These are phyloP conservation scores for Conus canariensis DNA, from an alignment of 2,888 invertebrate genomes.

Conservation along the genomic window DNA sequence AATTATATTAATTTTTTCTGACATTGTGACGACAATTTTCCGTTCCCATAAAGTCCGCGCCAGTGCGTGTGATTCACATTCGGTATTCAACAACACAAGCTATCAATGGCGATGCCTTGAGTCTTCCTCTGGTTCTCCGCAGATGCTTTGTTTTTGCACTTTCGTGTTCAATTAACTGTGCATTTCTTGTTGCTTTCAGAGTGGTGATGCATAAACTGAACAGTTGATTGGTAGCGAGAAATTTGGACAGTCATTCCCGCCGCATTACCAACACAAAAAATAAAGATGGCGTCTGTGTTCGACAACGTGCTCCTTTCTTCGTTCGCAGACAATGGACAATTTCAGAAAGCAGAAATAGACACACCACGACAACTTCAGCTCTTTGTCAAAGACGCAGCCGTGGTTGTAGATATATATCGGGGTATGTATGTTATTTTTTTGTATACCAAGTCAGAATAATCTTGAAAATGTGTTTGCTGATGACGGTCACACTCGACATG, in stretches of 20 bases:
- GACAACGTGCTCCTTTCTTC: slow-evolving; percentile 76
- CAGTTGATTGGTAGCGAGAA: not conserved
- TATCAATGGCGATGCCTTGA: slow-evolving; percentile 21
- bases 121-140: no score
- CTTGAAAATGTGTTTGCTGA: no score
- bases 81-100: not conserved
- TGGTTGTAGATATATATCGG: slow-evolving; percentile 68
- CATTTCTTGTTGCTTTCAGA: not conserved
- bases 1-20: not conserved
- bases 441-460: not conserved
- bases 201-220: not conserved
- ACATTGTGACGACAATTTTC: slow-evolving; percentile 24
- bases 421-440: slow-evolving; percentile 58
- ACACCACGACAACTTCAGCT: slow-evolving; percentile 64
- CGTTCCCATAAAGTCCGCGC: slow-evolving; percentile 36
- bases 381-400: slow-evolving; percentile 60
- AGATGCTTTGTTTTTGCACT: not conserved
- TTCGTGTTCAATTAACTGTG: not conserved
- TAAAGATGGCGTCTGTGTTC: slow-evolving; percentile 77
- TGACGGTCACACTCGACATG: no score
- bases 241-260: slow-evolving; percentile 34
- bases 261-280: slow-evolving; percentile 57
- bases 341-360: slow-evolving; percentile 54
- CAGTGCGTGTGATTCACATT: slow-evolving; percentile 40
- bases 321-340: slow-evolving; percentile 71